Evolutionary conservation across 2,797 vertebrate species (phyloP), one percentile per base, ranked within the genome.

Genomic region (Triplophysa bombifrons): DNA sequence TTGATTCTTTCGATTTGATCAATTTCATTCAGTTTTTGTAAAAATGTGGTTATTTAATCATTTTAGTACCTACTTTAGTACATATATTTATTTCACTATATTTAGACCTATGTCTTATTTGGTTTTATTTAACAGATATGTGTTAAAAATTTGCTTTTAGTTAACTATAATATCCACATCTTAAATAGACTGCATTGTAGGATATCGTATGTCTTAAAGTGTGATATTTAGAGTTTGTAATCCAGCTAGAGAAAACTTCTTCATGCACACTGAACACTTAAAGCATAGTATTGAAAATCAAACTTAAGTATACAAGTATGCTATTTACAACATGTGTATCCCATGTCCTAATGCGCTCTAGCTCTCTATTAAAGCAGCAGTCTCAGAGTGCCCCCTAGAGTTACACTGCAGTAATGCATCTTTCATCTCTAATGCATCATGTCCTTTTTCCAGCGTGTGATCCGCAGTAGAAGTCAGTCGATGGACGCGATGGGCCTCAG

Each of bases 381-480:
- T 11, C 48, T 82, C 84, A 74, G 80, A 88, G 84, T 87, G 86
- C 85, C 85, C 78, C 85, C 85, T 77, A 83, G 84, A 85, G 88
- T 87, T 86, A 30, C 61, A 4, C 14, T 63, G 11, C 46, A 71
- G 68, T 63, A 20, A 71, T 48, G 20, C 68, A 19, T 17, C 16
- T 50, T 11, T 12, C 17, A 51, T 70, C 20, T 80, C n/a, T 81
- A 55, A n/a, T 10, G 19, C 48, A 14, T 50, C 13, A 53, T 46
- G 75, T 68, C 51, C n/a, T 78, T 19, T 88, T 87, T 82, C 51
- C 92, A 96, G 95, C 91, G 95, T 65, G 96, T 96, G 82, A 97
- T 96, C 89, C 93, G 96, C 88, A 94, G 92, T 89, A 95, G 96
- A 88, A 96, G 96, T 92, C 95, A 96, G 84, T 96, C 96, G 78